phyloP scores from a whole-genome alignment of 2,797 vertebrate genomes.

The Manis javanica region DNA sequence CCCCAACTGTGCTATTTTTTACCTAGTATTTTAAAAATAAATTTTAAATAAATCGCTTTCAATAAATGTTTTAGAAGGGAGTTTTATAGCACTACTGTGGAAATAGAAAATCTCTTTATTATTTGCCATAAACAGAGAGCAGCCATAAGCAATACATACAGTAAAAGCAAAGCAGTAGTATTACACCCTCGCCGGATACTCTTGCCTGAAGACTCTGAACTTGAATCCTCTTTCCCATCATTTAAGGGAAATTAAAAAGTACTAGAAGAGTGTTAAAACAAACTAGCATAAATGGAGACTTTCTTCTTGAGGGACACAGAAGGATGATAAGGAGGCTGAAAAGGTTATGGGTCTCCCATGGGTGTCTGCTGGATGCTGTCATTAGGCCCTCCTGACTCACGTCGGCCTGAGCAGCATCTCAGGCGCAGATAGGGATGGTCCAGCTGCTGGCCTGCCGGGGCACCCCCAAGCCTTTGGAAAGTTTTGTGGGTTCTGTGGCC shows the following conservation, averaged over 20 bases:
- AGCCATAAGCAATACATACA: neutral
- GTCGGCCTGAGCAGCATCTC: rapidly evolving
- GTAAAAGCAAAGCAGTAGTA: neutral
- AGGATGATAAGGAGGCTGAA: neutral
- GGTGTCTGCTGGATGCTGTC: neutral
- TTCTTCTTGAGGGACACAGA: neutral
- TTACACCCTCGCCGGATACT: neutral
- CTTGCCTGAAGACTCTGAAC: neutral
- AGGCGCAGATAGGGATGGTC: neutral
- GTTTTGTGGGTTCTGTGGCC: neutral
- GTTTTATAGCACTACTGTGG: neutral
- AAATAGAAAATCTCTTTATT: neutral
- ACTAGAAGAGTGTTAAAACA: neutral
- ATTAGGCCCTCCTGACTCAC: neutral
- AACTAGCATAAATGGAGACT: neutral
- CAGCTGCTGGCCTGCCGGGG: neutral
- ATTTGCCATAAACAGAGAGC: neutral
- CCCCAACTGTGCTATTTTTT: neutral
- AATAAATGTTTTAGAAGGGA: neutral
- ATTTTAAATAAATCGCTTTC: neutral
- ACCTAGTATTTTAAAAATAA: neutral
- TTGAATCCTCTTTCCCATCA: neutral
- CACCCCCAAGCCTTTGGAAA: neutral
- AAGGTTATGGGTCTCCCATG: rapidly evolving
- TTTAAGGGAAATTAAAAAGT: neutral